Conservation (phyloP, 2,113 vertebrate genomes). For the Melanerpes aurifrons region DNA sequence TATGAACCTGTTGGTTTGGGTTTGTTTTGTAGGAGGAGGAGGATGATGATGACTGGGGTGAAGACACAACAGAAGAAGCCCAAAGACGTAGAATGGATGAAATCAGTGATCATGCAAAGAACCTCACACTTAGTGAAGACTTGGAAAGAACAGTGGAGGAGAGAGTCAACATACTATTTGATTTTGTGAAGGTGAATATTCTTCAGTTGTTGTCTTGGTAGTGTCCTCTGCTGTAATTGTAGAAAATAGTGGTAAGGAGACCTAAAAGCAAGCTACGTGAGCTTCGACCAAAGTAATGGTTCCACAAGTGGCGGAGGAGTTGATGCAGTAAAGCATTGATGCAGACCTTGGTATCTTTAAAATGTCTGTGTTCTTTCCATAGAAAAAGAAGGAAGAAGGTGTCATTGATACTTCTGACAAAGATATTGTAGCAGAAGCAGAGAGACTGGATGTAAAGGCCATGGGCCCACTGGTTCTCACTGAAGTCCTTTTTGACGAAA, state of each 20-base stretch:
- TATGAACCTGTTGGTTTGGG: neutral
- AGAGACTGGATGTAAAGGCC: slow-evolving; percentile 95
- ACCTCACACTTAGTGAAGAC: slow-evolving; percentile 94
- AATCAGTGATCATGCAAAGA: slow-evolving; percentile 96
- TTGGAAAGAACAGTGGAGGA: slow-evolving; percentile 93
- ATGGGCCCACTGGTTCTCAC: slow-evolving; percentile 97
- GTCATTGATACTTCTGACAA: slow-evolving; percentile 91
- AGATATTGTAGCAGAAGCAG: slow-evolving; percentile 95
- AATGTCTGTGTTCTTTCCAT: neutral
- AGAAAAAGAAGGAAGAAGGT: slow-evolving; percentile 95
- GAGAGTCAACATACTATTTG: slow-evolving; percentile 94
- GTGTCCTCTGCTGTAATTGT: neutral
- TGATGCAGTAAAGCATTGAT: fast-evolving
- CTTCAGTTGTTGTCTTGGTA: neutral
- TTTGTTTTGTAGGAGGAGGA: slow-evolving; percentile 81
- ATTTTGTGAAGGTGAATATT: slow-evolving; percentile 91
- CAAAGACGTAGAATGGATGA: slow-evolving; percentile 96
- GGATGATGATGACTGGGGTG: slow-evolving; percentile 97
- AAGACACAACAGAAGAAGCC: slow-evolving; percentile 97
- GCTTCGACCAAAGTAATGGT: neutral
- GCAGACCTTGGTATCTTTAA: neutral
- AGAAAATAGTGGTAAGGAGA: neutral
- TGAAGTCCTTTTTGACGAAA: slow-evolving; percentile 94
- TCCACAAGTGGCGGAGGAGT: fast-evolving
- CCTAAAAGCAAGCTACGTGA: neutral